Base-by-base conservation (phyloP, 2,888 invertebrate species). In the Acheta domesticus region DNA sequence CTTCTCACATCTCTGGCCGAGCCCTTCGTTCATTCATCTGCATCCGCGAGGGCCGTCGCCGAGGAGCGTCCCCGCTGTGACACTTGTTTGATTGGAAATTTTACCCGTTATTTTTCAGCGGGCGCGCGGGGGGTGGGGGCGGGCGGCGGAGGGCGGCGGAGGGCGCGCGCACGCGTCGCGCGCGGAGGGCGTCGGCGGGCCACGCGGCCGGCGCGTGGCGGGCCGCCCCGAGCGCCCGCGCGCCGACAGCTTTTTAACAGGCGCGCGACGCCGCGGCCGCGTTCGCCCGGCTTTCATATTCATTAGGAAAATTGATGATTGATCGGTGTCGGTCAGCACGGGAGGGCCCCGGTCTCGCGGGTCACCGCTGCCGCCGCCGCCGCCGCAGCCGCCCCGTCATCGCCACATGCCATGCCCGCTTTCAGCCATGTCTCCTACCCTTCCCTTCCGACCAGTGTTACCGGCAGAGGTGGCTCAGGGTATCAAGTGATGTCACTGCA, bases 251-350 rank as follows among this genome's bases (percentile, higher is more conserved):
- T 62, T n/a, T 62, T 62, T 36, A 36, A 36, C 36, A 36, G 36
- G 36, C 36, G 36, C n/a, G 14, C n/a, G n/a, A 19, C 16, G 62
- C 14, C 16, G 16, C 62, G 12, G 62, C 62, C 62, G 16, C n/a
- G 16, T 4, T 5, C 16, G n/a, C 16, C 16, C 62, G 78, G 78
- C 78, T 76, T 79, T 76, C 73, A 79, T 79, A 79, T 79, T 79
- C 79, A 79, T 79, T 79, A 79, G 79, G 79, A 76, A 79, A 79
- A 79, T 79, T 79, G 79, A 79, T 79, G 79, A 79, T 79, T 79
- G 79, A 79, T 79, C 73, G 73, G 48, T 36, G 21, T 78, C 62
- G 62, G 36, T 36, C 36, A 36, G 36, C 36, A 0, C 1, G 36
- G 36, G 36, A 36, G 36, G 36, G 36, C 36, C 36, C 36, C 36